Base-by-base conservation (phyloP, 2,797 vertebrate genomes). In the Rhinella marina region DNA sequence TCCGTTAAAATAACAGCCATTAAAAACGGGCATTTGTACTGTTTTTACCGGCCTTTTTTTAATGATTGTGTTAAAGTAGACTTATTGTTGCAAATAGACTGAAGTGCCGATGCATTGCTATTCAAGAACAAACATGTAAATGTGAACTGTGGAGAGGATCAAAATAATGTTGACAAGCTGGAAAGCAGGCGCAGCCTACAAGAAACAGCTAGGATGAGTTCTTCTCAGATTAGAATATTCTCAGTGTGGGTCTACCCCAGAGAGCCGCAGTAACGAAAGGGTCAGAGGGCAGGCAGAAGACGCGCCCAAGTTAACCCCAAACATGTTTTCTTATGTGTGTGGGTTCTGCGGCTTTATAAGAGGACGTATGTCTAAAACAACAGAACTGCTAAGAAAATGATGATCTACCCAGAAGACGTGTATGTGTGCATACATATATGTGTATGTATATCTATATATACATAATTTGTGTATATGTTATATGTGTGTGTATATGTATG, bases 81-180 rank as follows among this genome's bases (percentile, higher is more conserved):
- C 32, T 85, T 48, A 73, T 75, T 52, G 59, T 80, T 66, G n/a
- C 25, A 21, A 32, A 56, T 16, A 77, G 54, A n/a, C 83, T 41
- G 84, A 62, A 32, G 25, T 27, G 25, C 32, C 41, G 29, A 17
- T 50, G 57, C 62, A 77, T 27, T 87, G 27, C 17, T 14, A 81
- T 87, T 82, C 23, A n/a, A 75, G 32, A 23, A 23, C 7, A 73
- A 48, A 73, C 4, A 23, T 48, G 13, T 27, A 68, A 68, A 73
- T 21, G 9, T 73, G 70, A 48, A 48, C 70, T 48, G 19, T 32
- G 29, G 29, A 19, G 32, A 23, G 48, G 50, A 76, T 52, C 21
- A 52, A 50, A 76, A 76, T 50, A 50, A n/a, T 52, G 48, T 76
- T 50, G 52, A 1, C 21, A 23, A 76, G 48, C 73, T 50, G 73